phyloP scores from a whole-genome alignment of 2,888 invertebrate genomes.

The Napeogenes sylphis region DNA sequence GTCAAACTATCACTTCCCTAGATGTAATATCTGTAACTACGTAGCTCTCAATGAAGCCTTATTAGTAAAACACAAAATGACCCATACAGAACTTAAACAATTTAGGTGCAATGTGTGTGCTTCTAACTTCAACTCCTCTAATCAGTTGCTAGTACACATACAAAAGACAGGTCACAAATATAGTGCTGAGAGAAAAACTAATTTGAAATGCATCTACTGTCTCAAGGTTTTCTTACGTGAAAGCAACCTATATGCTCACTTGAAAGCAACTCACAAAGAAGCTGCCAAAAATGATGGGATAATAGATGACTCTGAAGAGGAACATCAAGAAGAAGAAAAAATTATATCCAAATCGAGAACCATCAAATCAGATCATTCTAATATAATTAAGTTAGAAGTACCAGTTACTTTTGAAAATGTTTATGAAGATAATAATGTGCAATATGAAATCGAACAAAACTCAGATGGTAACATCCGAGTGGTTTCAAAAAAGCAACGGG shows the following conservation, averaged over 20 bases:
- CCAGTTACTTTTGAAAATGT: constrained; percentile 47
- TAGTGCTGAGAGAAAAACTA: constrained; percentile 59
- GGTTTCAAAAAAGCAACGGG: constrained; percentile 52
- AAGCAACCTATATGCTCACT: constrained; percentile 83
- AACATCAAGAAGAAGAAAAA: constrained; percentile 35
- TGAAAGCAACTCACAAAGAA: constrained; percentile 81
- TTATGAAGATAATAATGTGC: constrained; percentile 51
- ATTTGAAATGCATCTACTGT: constrained; percentile 84
- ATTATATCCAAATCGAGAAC: constrained; percentile 26
- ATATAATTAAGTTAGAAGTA: constrained; percentile 45
- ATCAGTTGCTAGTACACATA: constrained; percentile 68
- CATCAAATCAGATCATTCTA: constrained; percentile 40
- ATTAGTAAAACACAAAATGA: constrained; percentile 83
- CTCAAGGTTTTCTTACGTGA: constrained; percentile 83
- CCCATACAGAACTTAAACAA: constrained; percentile 72
- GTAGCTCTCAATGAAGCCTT: constrained; percentile 84
- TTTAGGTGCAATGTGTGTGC: constrained; percentile 78
- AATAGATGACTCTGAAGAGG: constrained; percentile 78
- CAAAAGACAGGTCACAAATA: constrained; percentile 77
- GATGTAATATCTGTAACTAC: constrained; percentile 86
- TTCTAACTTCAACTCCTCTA: constrained; percentile 65
- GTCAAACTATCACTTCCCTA: constrained; percentile 84
- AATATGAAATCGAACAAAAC: constrained; percentile 58
- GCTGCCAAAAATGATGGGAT: constrained; percentile 82
- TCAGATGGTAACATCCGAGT: constrained; percentile 72